Evolutionary conservation across 2,888 invertebrate genomes (phyloP), one percentile per base, ranked within the genome.

Genomic region (Melanostoma scalare): DNA sequence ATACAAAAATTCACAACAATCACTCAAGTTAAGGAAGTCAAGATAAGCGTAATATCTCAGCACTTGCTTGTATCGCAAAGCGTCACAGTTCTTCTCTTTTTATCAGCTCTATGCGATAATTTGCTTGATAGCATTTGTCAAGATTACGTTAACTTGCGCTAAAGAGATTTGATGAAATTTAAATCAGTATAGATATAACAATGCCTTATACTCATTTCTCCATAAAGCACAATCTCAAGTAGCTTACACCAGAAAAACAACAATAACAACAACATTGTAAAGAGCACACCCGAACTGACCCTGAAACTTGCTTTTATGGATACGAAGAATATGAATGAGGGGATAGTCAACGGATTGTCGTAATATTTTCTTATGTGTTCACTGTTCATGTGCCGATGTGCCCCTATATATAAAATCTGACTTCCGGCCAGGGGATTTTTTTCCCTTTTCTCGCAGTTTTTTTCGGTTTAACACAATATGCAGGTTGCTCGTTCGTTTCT

Each of bases 391-490:
- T 40, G 50, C 38, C 4, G 56, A 58, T 40, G 40, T 60, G 55
- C 53, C 55, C 61, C 61, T 58, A 55, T 20, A 38, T 36, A 63
- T 6, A 71, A 60, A 73, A 61, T 77, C 77, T 60, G 55, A 82
- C 82, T 73, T 82, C 82, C 82, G 82, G 68, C 73, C 63, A 73
- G 77, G 82, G 82, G 68, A 76, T 81, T 81, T 61, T 61, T 61
- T 72, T 71, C 20, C 46, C 44, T 56, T 63, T 68, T 46, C 48
- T 35, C 6, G 36, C 46, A 10, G 3, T 50, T 44, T 3, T 20
- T 58, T 44, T 4, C 3, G 42, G 31, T 48, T 20, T 50, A 10
- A 38, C 44, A 33, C 44, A 33, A 31, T 65, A 71, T 65, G 72
- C 71, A 71, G 71, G 76, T 81, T 77, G 72, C 58, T 77, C 68